These are phyloP conservation scores for Ecdyonurus torrentis DNA, from an alignment of 2,888 invertebrate species.

Conservation along the genomic window DNA sequence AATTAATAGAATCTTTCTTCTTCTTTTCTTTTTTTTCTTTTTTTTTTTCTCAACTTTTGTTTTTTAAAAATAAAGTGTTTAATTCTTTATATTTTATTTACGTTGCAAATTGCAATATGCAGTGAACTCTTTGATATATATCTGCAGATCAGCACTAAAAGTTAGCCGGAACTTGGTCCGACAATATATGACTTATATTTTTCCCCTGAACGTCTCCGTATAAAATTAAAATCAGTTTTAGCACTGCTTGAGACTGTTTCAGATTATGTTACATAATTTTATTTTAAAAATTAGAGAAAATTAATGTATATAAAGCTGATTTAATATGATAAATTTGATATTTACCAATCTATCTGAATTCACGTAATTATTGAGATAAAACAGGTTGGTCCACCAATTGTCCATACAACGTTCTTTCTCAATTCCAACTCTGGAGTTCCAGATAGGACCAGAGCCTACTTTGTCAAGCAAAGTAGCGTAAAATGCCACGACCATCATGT, in stretches of 20 bases:
- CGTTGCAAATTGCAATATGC: too few relatives aligned
- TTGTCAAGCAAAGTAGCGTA: slow-evolving; percentile 13
- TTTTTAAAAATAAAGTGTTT: too few relatives aligned
- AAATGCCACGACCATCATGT: slow-evolving; percentile 14
- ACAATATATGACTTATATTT: too few relatives aligned
- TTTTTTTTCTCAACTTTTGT: neutral
- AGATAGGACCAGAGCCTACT: slow-evolving; percentile 13
- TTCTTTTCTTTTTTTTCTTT: neutral
- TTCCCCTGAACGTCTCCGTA: too few relatives aligned
- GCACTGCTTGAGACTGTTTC: too few relatives aligned
- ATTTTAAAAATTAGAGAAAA: neutral
- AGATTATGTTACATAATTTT: too few relatives aligned
- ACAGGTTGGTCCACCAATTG: slow-evolving; percentile 14
- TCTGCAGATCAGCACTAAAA: too few relatives aligned
- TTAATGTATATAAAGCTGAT: neutral
- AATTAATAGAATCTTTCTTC: neutral
- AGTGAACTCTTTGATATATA: too few relatives aligned
- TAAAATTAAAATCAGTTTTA: too few relatives aligned
- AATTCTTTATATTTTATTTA: too few relatives aligned
- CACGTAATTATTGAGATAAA: slow-evolving; percentile 14
- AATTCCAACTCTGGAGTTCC: slow-evolving; percentile 11
- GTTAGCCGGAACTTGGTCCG: too few relatives aligned
- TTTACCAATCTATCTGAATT: slow-evolving; percentile 13
- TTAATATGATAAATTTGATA: neutral
- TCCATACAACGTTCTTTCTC: slow-evolving; percentile 13